Evolutionary conservation across 2,113 vertebrate species (phyloP).

Genomic region (Uria lomvia): DNA sequence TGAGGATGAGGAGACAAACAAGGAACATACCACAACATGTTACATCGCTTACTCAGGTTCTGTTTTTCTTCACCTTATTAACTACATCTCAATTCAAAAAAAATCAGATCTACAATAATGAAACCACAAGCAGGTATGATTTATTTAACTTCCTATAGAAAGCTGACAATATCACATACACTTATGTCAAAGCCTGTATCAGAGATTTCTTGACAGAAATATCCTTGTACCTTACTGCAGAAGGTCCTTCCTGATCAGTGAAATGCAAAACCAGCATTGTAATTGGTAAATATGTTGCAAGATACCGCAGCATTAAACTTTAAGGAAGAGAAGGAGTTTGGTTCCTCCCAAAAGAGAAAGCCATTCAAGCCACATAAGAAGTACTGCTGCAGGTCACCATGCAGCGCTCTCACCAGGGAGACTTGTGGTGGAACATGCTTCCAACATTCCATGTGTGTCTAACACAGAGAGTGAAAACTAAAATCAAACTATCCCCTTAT

Average conservation of each 20-base stretch:
- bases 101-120: not conserved
- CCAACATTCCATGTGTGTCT: not conserved
- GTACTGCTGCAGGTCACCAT: not conserved
- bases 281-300: not conserved
- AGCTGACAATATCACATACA: not conserved
- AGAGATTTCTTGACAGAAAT: not conserved
- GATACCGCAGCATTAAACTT: not conserved
- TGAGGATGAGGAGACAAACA: not conserved
- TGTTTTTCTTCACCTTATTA: not conserved
- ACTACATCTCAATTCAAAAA: not conserved
- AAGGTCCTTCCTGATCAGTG: not conserved
- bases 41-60: not conserved
- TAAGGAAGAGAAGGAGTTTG: not conserved
- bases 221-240: not conserved
- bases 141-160: not conserved
- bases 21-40: not conserved
- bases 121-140: not conserved
- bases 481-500: not conserved
- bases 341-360: not conserved
- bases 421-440: not conserved
- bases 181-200: not conserved
- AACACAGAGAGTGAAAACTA: not conserved
- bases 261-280: not conserved
- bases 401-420: rapidly evolving
- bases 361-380: not conserved